Percentiles rank a stretch among this genome's conserved stretches.
Evolutionary conservation across 2,797 vertebrate genomes (phyloP).

Genomic region (Neomorphus geoffroyi): DNA sequence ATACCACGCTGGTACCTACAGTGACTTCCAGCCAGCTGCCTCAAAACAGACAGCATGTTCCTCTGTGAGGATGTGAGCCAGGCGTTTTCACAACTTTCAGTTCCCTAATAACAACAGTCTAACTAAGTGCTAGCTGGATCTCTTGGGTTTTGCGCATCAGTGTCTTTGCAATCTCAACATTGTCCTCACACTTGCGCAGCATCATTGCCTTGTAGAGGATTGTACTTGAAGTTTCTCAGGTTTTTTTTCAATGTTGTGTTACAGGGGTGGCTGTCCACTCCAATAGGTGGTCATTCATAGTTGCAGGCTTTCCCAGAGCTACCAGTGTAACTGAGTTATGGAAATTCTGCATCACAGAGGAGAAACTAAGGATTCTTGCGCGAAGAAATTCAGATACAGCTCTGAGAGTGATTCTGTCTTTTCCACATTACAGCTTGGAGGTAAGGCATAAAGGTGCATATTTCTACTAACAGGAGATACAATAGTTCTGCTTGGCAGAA

Average conservation of each 20-base stretch:
- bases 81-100: neutral
- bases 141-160: neutral
- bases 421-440: neutral
- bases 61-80: rapidly evolving
- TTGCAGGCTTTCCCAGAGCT: neutral
- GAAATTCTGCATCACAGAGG: neutral
- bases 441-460: neutral
- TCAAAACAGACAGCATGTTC: rapidly evolving
- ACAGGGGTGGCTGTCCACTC: rapidly evolving
- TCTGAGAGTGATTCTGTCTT: neutral
- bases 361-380: neutral
- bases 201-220: neutral
- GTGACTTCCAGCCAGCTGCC: neutral
- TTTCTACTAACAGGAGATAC: neutral
- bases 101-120: neutral
- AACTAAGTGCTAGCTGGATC: neutral
- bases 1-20: rapidly evolving
- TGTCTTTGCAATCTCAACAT: neutral
- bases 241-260: neutral
- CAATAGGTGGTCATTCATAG: neutral
- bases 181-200: neutral
- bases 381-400: neutral
- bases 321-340: neutral
- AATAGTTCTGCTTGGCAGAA: rapidly evolving
- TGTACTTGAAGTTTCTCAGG: neutral